Evolutionary conservation across 1,140 invertebrate species (phyloP).

Genomic region (Varroa destructor): DNA sequence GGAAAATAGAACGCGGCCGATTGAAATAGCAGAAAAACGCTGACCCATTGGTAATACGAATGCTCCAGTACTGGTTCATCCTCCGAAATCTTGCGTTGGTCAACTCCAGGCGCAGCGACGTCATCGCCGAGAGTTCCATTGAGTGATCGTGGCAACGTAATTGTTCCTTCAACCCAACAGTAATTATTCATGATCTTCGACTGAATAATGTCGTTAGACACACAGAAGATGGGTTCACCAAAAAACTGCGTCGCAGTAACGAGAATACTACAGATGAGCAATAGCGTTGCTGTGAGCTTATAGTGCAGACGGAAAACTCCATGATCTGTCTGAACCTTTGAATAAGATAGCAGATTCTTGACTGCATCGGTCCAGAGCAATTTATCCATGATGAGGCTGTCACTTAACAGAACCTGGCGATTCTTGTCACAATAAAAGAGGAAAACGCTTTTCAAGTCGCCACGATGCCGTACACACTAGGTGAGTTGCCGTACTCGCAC

Average conservation of each 20-base stretch:
- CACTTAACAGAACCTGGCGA: too few species aligned
- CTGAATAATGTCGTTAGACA: constrained; percentile 5
- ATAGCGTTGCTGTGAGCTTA: constrained; percentile 27
- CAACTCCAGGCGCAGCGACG: constrained; percentile 57
- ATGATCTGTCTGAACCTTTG: constrained; percentile 23
- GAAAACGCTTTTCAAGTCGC: too few species aligned
- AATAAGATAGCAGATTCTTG: constrained; percentile 29
- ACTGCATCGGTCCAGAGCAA: constrained; percentile 29
- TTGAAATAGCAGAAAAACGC: constrained; percentile 32
- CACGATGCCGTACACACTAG: too few species aligned
- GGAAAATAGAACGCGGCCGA: constrained; percentile 32
- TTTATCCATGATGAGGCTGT: constrained; percentile 24
- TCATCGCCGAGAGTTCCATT: constrained; percentile 17
- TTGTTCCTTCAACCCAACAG: constrained; percentile 31
- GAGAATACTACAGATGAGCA: constrained; percentile 24
- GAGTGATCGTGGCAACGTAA: constrained; percentile 27
- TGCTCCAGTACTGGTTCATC: constrained; percentile 14
- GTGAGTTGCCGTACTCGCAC: too few species aligned
- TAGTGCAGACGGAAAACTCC: constrained; percentile 30
- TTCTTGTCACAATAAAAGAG: too few species aligned
- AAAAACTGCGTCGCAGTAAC: constrained; percentile 30
- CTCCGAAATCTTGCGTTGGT: constrained; percentile 41
- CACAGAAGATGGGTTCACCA: constrained; percentile 30
- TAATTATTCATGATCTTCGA: constrained; percentile 26
- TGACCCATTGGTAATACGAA: constrained; percentile 32